Conservation (phyloP, 2,113 vertebrate species). For the Hemiprocne comata region DNA sequence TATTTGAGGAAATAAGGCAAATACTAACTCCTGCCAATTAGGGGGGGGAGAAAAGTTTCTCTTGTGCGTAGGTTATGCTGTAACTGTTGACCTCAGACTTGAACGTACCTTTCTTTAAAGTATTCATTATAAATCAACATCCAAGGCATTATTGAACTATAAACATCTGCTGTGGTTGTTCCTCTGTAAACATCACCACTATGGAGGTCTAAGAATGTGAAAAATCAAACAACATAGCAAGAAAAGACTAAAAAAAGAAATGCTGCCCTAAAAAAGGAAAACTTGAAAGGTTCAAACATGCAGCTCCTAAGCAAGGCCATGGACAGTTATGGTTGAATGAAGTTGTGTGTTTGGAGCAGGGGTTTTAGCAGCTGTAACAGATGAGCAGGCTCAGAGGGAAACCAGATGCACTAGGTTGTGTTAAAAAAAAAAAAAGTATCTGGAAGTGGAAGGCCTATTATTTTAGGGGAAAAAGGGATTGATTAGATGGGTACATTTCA, state of each 20-base stretch:
- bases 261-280: background rate
- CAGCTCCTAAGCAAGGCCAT: background rate
- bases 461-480: background rate
- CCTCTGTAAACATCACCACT: slow-evolving; percentile 9
- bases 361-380: slow-evolving; percentile 21
- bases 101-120: background rate
- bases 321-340: background rate
- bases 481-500: background rate
- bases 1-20: background rate
- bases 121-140: background rate
- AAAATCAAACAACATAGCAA: slow-evolving; percentile 13
- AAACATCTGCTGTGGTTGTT: slow-evolving; percentile 13
- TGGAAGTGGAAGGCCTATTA: background rate
- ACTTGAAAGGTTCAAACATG: background rate
- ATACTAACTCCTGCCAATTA: background rate
- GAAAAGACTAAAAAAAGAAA: background rate
- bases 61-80: background rate
- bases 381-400: slow-evolving; percentile 4
- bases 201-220: slow-evolving; percentile 15
- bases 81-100: background rate
- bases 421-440: slow-evolving; percentile 6
- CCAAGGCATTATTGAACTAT: background rate
- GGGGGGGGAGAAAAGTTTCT: background rate
- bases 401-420: background rate
- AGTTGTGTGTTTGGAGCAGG: background rate